phyloP scores from a whole-genome alignment of 2,797 vertebrate genomes.

The Ptychadena robeensis region DNA sequence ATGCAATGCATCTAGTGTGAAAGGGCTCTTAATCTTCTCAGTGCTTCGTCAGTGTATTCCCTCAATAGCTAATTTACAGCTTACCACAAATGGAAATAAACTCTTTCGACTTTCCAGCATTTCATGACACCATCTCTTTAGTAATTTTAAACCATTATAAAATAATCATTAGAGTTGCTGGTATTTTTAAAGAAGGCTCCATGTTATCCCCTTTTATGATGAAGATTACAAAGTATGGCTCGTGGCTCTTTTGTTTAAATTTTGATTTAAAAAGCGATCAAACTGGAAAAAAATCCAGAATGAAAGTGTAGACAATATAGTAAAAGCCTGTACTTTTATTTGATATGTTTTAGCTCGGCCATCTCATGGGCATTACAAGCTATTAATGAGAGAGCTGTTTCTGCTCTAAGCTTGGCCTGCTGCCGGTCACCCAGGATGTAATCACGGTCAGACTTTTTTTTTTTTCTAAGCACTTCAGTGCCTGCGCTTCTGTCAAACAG shows the following conservation, averaged over 20 bases:
- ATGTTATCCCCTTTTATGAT: slow-evolving; percentile 14
- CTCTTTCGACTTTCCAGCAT: not conserved
- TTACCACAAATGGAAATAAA: not conserved
- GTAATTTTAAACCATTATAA: not conserved
- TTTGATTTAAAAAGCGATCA: slow-evolving; percentile 54
- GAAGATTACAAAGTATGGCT: slow-evolving; percentile 30
- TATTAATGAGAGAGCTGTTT: slow-evolving; percentile 62
- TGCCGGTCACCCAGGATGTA: slow-evolving; percentile 61
- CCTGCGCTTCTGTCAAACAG: slow-evolving; percentile 46
- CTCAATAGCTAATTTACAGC: not conserved
- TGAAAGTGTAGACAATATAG: slow-evolving; percentile 38
- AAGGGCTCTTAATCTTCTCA: too few relatives aligned
- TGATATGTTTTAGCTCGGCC: slow-evolving; percentile 52
- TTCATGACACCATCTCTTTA: not conserved
- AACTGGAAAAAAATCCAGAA: slow-evolving; percentile 20
- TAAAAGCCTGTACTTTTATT: slow-evolving; percentile 52
- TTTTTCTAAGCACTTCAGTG: slow-evolving; percentile 54
- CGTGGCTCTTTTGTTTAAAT: slow-evolving; percentile 55
- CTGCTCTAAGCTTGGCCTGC: slow-evolving; percentile 48
- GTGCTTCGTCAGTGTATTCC: too few relatives aligned
- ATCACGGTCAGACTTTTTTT: slow-evolving; percentile 61
- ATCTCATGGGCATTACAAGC: slow-evolving; percentile 57
- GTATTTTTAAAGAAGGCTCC: slow-evolving; percentile 44
- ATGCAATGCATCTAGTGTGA: too few relatives aligned
- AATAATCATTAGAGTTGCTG: not conserved